Evolutionary conservation across 2,113 vertebrate genomes (phyloP).

Genomic region (Thinocorus orbignyianus): DNA sequence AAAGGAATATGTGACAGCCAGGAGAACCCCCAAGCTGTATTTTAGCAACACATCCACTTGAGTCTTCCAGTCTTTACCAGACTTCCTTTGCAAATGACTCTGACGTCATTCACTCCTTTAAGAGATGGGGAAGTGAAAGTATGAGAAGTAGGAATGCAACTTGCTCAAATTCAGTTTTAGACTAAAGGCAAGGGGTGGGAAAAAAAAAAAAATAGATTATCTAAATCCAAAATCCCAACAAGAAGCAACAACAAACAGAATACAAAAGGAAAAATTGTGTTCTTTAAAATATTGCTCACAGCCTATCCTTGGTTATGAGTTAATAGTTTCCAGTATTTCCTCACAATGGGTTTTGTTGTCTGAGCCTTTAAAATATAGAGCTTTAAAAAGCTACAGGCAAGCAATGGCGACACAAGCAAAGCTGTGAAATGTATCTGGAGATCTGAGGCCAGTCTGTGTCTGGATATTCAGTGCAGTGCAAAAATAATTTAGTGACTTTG

Average conservation of each 20-base stretch:
- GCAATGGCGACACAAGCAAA: background rate
- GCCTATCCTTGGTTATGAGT: background rate
- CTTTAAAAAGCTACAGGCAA: slow-evolving; percentile 1
- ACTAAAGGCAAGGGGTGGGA: background rate
- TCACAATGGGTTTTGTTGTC: background rate
- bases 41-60: background rate
- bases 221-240: background rate
- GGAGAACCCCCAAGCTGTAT: background rate
- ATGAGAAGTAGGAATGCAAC: background rate
- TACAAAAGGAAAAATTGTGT: background rate
- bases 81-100: background rate
- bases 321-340: background rate
- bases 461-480: background rate
- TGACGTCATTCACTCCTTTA: background rate
- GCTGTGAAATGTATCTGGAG: background rate
- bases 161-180: background rate
- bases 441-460: background rate
- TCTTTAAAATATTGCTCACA: background rate
- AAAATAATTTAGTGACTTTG: slow-evolving; percentile 6
- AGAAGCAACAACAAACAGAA: background rate
- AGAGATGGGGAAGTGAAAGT: background rate
- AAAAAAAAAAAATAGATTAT: background rate
- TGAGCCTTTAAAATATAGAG: background rate
- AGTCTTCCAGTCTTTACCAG: background rate
- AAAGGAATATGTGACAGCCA: background rate